These are phyloP conservation scores for Corythoichthys intestinalis DNA, from an alignment of 2,113 vertebrate genomes.

Conservation along the genomic window DNA sequence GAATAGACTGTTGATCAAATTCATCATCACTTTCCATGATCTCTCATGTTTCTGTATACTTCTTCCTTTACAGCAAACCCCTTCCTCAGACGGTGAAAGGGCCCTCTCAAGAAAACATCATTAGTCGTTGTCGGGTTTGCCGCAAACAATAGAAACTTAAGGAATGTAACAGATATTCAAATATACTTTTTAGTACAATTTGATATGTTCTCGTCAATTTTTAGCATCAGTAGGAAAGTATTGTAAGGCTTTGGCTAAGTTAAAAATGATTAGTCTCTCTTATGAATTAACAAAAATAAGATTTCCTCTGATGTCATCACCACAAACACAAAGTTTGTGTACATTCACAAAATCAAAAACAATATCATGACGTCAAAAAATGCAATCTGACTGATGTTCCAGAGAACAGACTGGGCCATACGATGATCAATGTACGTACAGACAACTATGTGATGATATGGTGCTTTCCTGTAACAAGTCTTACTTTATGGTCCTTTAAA, in stretches of 20 bases:
- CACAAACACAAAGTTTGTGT: not conserved
- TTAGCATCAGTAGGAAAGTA: not conserved
- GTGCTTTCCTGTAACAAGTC: not conserved
- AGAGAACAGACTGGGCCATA: not conserved
- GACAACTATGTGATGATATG: not conserved
- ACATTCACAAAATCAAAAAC: not conserved
- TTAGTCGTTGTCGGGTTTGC: slow-evolving; percentile 87
- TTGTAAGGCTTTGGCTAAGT: not conserved
- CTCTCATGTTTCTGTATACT: slow-evolving; percentile 6
- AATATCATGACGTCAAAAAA: not conserved
- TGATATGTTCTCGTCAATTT: not conserved
- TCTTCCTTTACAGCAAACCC: slow-evolving; percentile 74
- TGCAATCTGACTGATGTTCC: not conserved
- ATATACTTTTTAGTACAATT: not conserved
- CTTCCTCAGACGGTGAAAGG: slow-evolving; percentile 79
- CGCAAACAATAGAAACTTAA: slow-evolving; percentile 63
- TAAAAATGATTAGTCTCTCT: not conserved
- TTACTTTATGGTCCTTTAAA: slow-evolving; percentile 9
- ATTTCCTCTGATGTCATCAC: not conserved
- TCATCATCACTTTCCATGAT: not conserved
- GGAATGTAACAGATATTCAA: not conserved
- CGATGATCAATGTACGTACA: not conserved
- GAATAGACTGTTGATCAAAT: not conserved
- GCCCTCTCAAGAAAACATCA: slow-evolving; percentile 72
- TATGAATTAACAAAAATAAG: not conserved